Percentiles rank a stretch among this genome's conserved stretches.
phyloP scores from a whole-genome alignment of 2,888 invertebrate genomes.

The Poecilobothrus nobilitatus region DNA sequence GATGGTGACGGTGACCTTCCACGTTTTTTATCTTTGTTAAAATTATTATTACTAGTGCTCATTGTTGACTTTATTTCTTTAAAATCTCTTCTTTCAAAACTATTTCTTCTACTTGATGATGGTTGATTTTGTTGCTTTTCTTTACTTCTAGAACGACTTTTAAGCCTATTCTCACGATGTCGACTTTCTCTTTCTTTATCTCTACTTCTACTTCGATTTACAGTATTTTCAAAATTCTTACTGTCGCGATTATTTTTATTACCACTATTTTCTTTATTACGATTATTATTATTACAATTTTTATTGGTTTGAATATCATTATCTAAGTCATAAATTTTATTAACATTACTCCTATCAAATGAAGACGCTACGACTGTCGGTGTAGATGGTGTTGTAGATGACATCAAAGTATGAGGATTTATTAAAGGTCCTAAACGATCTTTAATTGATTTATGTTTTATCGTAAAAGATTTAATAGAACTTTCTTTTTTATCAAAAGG shows the following conservation, averaged over 20 bases:
- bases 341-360: conserved; percentile 16
- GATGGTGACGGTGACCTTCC: conserved; percentile 13
- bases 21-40: conserved; percentile 18
- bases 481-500: conserved; percentile 21
- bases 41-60: neutral
- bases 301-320: conserved; percentile 7
- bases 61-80: neutral
- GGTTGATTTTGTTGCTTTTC: conserved; percentile 22
- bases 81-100: neutral
- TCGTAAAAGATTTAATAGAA: conserved; percentile 29
- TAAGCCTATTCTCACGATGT: conserved; percentile 19
- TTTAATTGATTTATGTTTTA: conserved; percentile 53
- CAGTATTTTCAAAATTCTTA: neutral
- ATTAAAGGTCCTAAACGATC: conserved; percentile 61
- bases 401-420: conserved; percentile 27
- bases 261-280: conserved; percentile 13
- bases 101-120: neutral
- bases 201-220: neutral
- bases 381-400: conserved; percentile 19
- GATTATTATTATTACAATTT: conserved; percentile 18
- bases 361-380: conserved; percentile 9
- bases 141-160: conserved; percentile 11
- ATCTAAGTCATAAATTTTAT: conserved; percentile 17
- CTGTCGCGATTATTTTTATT: conserved; percentile 16
- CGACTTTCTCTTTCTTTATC: conserved; percentile 29